Conservation (phyloP, 2,888 invertebrate genomes). For the Arctia plantaginis region DNA sequence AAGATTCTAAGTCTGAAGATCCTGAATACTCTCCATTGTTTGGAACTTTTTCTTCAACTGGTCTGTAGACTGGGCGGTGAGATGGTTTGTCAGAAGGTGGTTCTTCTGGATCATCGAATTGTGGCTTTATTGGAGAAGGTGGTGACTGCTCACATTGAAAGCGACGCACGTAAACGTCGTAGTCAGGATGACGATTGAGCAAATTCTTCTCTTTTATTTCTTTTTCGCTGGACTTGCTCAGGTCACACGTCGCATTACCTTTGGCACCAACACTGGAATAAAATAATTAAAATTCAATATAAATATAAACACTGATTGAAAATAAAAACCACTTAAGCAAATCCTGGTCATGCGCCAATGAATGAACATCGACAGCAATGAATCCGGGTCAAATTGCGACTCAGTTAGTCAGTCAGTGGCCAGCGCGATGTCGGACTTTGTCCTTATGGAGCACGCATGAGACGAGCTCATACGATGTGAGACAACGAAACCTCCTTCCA, state of each 20-base stretch:
- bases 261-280: conserved; percentile 79
- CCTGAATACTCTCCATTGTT: conserved; percentile 64
- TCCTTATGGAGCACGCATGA: no score
- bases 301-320: neutral
- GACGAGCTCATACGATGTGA: no score
- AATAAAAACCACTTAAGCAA: neutral
- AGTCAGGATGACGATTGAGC: conserved; percentile 73
- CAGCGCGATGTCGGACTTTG: no score
- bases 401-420: no score
- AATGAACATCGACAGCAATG: no score
- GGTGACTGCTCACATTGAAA: conserved; percentile 78
- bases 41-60: conserved; percentile 71
- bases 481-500: no score
- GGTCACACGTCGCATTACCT: conserved; percentile 81
- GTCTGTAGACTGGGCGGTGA: conserved; percentile 75
- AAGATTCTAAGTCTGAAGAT: conserved; percentile 56
- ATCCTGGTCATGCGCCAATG: neutral
- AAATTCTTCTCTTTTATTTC: conserved; percentile 71
- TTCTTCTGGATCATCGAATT: conserved; percentile 60
- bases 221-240: conserved; percentile 72
- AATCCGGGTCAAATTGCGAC: no score
- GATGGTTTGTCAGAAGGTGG: conserved; percentile 44
- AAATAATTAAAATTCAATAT: conserved; percentile 3
- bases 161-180: conserved; percentile 76
- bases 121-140: conserved; percentile 71